Evolutionary conservation across 2,113 vertebrate species (phyloP).

Genomic region (Pipra filicauda): DNA sequence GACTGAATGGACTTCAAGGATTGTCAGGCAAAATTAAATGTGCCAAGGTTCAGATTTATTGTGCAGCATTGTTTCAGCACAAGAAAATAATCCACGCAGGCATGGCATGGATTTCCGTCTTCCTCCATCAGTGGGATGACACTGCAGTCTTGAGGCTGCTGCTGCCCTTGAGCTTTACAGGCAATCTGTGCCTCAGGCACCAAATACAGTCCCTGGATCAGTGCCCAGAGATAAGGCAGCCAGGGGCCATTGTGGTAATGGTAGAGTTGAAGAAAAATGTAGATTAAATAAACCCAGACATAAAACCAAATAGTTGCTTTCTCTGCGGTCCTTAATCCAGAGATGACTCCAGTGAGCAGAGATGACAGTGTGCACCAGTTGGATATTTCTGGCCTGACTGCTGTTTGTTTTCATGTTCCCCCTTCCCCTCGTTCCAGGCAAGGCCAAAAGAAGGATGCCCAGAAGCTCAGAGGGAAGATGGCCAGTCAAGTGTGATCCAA

Average conservation of each 20-base stretch:
- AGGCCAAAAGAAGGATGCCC: background rate
- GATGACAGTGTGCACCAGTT: background rate
- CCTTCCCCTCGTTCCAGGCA: background rate
- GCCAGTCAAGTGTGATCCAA: background rate
- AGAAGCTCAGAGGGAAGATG: background rate
- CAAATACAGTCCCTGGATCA: background rate
- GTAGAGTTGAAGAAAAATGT: background rate
- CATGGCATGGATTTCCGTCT: rapidly evolving
- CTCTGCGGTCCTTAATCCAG: background rate
- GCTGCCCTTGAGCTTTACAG: background rate
- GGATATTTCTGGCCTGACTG: background rate
- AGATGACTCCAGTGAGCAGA: rapidly evolving
- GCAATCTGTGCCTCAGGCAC: background rate
- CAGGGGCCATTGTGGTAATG: background rate
- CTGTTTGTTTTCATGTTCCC: background rate
- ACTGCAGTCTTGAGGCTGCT: background rate
- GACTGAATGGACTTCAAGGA: background rate
- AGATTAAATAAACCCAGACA: background rate
- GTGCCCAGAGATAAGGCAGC: background rate
- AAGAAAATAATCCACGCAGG: background rate
- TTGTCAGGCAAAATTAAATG: background rate
- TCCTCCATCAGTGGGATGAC: rapidly evolving
- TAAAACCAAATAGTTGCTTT: background rate
- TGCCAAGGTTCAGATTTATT: background rate
- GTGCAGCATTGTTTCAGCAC: background rate